Percentiles rank a stretch among this genome's conserved stretches.
Conservation (phyloP, 2,797 vertebrate genomes). For the Trachops cirrhosus region DNA sequence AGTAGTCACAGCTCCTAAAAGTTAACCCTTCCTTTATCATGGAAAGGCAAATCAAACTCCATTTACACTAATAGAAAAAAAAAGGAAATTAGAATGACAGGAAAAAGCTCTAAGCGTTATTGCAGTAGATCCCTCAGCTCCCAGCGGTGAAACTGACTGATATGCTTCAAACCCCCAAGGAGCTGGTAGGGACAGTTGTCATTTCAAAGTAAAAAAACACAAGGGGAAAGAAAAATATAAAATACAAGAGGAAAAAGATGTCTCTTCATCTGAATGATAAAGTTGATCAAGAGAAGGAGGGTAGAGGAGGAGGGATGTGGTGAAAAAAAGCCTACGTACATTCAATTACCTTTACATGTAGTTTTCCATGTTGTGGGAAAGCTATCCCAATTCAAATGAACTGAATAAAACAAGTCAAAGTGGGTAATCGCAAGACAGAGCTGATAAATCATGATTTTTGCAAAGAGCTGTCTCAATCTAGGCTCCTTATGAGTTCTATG, state of each 20-base stretch:
- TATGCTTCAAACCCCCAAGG: neutral
- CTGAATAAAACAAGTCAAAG: slow-evolving; percentile 21
- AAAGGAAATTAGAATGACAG: neutral
- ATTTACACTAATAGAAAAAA: neutral
- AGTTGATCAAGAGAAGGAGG: neutral
- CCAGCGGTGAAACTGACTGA: neutral
- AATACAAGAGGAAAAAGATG: neutral
- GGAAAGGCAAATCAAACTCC: neutral
- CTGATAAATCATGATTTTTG: neutral
- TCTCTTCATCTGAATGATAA: neutral
- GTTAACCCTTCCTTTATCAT: neutral
- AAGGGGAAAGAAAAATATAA: neutral
- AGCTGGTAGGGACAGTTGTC: neutral
- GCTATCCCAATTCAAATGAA: neutral
- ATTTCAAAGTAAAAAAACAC: slow-evolving; percentile 29
- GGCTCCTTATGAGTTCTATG: neutral
- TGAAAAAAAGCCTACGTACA: neutral
- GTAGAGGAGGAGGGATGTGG: neutral
- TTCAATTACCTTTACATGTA: neutral
- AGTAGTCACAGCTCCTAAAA: neutral
- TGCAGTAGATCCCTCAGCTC: neutral
- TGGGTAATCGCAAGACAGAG: neutral
- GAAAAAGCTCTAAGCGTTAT: neutral
- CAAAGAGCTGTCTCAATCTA: slow-evolving; percentile 1
- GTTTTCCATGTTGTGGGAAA: slow-evolving; percentile 12